phyloP scores from a whole-genome alignment of 2,888 invertebrate species.

The Lasius fuliginosus region DNA sequence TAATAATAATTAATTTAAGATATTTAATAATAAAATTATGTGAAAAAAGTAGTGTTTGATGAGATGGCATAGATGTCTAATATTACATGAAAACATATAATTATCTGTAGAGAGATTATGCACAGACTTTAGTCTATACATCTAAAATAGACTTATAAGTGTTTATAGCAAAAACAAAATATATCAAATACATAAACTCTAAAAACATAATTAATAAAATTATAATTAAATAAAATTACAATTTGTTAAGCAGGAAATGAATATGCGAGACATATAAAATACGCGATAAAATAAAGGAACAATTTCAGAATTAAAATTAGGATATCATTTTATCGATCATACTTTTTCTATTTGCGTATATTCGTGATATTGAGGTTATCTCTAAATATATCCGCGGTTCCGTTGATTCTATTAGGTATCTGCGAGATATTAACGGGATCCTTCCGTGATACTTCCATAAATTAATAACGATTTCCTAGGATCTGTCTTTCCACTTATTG shows the following conservation, averaged over 20 bases:
- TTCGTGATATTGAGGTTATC: constrained; percentile 19
- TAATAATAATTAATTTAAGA: constrained; percentile 37
- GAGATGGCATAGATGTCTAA: background rate
- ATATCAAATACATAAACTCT: background rate
- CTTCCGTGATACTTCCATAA: background rate
- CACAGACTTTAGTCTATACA: background rate
- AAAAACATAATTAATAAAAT: background rate
- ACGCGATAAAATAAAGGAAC: background rate
- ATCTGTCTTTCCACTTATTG: background rate
- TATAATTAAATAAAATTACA: background rate
- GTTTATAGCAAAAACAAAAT: too few relatives aligned
- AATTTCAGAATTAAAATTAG: background rate
- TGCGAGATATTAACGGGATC: constrained; percentile 22
- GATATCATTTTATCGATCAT: constrained; percentile 7
- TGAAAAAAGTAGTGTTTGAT: constrained; percentile 13
- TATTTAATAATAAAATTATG: constrained; percentile 36
- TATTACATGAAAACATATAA: background rate
- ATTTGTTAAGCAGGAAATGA: background rate
- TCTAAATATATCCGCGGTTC: constrained; percentile 37
- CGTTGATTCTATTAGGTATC: constrained; percentile 19
- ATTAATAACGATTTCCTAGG: constrained; percentile 11
- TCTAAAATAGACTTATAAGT: background rate
- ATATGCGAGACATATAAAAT: background rate
- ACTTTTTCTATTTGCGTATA: constrained; percentile 6
- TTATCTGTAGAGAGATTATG: background rate